These are phyloP conservation scores for Trachelus tabidus DNA, from an alignment of 2,888 invertebrate genomes.

Conservation along the genomic window DNA sequence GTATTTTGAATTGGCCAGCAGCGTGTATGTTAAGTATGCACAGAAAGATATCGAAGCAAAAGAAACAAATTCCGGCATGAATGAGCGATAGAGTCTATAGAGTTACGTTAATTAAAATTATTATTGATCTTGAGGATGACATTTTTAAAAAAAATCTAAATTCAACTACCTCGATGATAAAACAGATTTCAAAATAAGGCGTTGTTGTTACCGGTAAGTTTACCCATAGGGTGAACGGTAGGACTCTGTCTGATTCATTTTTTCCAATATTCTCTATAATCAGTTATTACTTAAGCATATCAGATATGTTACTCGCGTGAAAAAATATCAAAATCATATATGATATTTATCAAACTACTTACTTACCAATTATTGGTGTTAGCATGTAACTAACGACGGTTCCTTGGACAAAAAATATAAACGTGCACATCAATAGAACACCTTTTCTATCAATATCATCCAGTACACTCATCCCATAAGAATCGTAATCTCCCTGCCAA, in stretches of 20 bases:
- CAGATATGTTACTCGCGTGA: neutral
- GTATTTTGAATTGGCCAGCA: constrained; percentile 41
- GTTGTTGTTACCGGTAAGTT: constrained; percentile 16
- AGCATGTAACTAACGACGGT: constrained; percentile 30
- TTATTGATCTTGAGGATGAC: constrained; percentile 8
- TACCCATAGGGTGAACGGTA: constrained; percentile 24
- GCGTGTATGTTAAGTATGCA: constrained; percentile 33
- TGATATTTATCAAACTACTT: too few relatives aligned
- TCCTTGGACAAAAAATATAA: constrained; percentile 28
- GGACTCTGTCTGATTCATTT: constrained; percentile 31
- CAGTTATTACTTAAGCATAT: neutral
- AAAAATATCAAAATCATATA: neutral
- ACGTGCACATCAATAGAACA: constrained; percentile 30
- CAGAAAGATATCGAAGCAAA: constrained; percentile 43
- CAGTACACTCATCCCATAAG: constrained; percentile 29
- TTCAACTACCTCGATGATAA: constrained; percentile 16
- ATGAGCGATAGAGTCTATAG: constrained; percentile 29
- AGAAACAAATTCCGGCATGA: constrained; percentile 33
- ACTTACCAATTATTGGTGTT: constrained; percentile 35
- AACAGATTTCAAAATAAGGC: constrained; percentile 33
- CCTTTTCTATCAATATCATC: constrained; percentile 29
- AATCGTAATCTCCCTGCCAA: constrained; percentile 32
- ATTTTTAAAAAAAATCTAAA: too few relatives aligned
- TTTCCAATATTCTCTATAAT: constrained; percentile 35
- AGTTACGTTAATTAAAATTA: neutral